phyloP scores from a whole-genome alignment of 2,113 vertebrate species.

The Pluvianellus socialis region DNA sequence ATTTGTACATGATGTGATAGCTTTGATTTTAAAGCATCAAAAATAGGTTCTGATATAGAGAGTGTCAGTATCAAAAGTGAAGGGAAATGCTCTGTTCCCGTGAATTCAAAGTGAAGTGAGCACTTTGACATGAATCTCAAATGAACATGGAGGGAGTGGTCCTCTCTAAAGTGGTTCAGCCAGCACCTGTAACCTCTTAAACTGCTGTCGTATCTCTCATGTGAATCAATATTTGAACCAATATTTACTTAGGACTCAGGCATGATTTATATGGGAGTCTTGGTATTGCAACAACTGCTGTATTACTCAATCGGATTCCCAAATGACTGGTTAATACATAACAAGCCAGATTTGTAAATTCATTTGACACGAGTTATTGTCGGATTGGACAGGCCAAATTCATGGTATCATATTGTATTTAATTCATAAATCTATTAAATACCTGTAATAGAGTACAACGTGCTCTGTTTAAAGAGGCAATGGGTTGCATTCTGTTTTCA shows the following conservation, averaged over 20 bases:
- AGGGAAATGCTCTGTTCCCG: background rate
- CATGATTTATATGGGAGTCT: conserved; percentile 46
- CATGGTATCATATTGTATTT: background rate
- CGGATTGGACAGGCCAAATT: background rate
- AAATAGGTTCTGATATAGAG: background rate
- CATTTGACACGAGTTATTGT: background rate
- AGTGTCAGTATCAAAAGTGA: background rate
- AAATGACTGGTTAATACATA: conserved; percentile 61
- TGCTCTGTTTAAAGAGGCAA: background rate
- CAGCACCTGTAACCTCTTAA: conserved; percentile 7
- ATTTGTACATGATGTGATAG: background rate
- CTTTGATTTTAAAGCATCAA: conserved; percentile 5
- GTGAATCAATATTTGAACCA: conserved; percentile 47
- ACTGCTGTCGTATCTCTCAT: conserved; percentile 13
- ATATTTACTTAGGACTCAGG: conserved; percentile 51
- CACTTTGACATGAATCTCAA: background rate
- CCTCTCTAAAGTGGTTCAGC: background rate
- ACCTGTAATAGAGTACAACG: background rate
- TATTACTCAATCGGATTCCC: conserved; percentile 62
- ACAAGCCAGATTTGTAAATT: conserved; percentile 19
- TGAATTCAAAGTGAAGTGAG: background rate
- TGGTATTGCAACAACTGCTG: conserved; percentile 49
- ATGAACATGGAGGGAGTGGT: background rate
- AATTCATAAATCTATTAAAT: background rate
- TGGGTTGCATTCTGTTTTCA: background rate